A percentile compares a stretch with the other conserved stretches of the same genome.
Evolutionary conservation across 1,140 invertebrate species (phyloP).

Genomic region (Atta colombica): DNA sequence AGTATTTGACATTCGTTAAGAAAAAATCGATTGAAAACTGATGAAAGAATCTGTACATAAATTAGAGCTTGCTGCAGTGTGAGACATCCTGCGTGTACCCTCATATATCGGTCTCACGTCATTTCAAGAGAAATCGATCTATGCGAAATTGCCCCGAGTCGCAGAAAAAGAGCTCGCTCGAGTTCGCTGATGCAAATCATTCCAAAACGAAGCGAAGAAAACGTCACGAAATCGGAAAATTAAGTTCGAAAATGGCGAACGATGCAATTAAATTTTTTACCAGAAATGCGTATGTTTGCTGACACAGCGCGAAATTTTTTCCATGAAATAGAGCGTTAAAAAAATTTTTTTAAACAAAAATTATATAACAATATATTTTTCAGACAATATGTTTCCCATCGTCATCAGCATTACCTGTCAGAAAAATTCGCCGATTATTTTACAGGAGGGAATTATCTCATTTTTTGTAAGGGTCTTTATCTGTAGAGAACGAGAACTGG

Average conservation of each 20-base stretch:
- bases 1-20: background rate
- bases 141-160: conserved; percentile 63
- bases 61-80: background rate
- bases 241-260: conserved; percentile 46
- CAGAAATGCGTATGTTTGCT: background rate
- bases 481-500: background rate
- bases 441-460: background rate
- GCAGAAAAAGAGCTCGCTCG: conserved; percentile 52
- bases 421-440: conserved; percentile 1
- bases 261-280: conserved; percentile 32
- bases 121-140: conserved; percentile 74
- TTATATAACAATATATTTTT: background rate
- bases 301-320: background rate
- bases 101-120: conserved; percentile 54
- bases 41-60: background rate
- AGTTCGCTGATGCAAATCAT: conserved; percentile 46
- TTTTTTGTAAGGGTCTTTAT: conserved; percentile 9
- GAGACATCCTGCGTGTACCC: background rate
- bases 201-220: conserved; percentile 41
- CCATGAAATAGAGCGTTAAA: background rate
- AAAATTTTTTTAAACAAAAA: background rate
- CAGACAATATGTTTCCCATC: too few species aligned
- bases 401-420: background rate
- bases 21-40: conserved; percentile 9
- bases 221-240: conserved; percentile 59